These are phyloP conservation scores for Alces alces DNA, from an alignment of 2,113 vertebrate genomes.

Conservation along the genomic window DNA sequence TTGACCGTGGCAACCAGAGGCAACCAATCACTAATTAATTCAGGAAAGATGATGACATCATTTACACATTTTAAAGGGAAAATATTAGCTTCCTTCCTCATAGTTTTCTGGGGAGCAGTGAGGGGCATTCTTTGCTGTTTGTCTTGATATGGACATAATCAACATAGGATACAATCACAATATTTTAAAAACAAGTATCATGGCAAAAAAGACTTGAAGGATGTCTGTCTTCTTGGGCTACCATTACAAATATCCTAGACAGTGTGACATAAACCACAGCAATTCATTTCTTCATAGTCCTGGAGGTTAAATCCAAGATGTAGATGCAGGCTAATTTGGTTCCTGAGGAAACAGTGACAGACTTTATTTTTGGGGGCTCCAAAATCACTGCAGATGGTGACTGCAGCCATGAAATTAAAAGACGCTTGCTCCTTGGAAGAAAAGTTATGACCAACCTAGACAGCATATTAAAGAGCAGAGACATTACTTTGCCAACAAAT, in stretches of 20 bases:
- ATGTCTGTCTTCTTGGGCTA: background rate
- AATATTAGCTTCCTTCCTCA: background rate
- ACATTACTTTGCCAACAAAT: background rate
- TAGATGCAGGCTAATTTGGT: background rate
- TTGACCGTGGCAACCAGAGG: background rate
- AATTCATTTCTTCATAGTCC: background rate
- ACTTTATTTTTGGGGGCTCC: background rate
- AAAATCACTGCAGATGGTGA: background rate
- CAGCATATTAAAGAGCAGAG: background rate
- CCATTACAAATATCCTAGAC: background rate
- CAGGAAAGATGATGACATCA: background rate
- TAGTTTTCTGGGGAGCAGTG: background rate
- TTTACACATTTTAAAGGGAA: background rate
- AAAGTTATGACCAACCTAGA: background rate
- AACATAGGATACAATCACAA: background rate
- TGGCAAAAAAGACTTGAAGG: background rate
- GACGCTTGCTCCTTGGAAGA: accelerated
- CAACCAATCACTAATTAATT: background rate
- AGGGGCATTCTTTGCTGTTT: background rate
- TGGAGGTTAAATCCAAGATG: background rate
- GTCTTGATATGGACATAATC: background rate
- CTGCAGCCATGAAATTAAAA: background rate
- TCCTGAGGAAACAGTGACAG: background rate
- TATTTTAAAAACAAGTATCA: background rate
- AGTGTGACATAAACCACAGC: background rate